Evolutionary conservation across 2,113 vertebrate genomes (phyloP).

Genomic region (Callipepla squamata): DNA sequence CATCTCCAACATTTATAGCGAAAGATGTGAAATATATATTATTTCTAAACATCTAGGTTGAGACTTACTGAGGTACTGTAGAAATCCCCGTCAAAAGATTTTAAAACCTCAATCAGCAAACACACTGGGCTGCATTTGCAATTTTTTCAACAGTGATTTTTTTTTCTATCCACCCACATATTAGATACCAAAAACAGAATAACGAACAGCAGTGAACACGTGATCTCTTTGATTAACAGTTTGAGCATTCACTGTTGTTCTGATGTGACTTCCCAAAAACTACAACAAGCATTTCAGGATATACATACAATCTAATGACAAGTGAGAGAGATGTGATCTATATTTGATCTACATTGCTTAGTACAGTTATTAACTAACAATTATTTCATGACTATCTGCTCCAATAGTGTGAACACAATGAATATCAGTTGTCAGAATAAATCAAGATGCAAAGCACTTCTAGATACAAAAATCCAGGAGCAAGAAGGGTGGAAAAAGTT

Average conservation of each 20-base stretch:
- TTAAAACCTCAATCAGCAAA: not conserved
- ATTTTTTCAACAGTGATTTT: not conserved
- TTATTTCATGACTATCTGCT: not conserved
- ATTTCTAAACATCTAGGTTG: not conserved
- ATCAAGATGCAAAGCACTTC: not conserved
- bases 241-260: not conserved
- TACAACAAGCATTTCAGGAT: accelerated
- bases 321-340: accelerated
- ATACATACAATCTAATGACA: not conserved
- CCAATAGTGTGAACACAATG: not conserved
- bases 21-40: not conserved
- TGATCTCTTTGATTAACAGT: not conserved
- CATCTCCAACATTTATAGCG: not conserved
- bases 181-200: not conserved
- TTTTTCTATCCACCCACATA: not conserved
- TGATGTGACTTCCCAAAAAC: not conserved
- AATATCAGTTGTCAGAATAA: not conserved
- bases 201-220: not conserved
- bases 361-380: not conserved
- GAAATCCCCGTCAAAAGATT: not conserved
- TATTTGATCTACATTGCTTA: not conserved
- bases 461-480: not conserved
- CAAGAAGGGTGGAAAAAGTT: not conserved
- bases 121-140: not conserved
- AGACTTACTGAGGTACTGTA: not conserved